Base-by-base conservation (phyloP, 1,140 invertebrate species). In the Drosophila leontia region DNA sequence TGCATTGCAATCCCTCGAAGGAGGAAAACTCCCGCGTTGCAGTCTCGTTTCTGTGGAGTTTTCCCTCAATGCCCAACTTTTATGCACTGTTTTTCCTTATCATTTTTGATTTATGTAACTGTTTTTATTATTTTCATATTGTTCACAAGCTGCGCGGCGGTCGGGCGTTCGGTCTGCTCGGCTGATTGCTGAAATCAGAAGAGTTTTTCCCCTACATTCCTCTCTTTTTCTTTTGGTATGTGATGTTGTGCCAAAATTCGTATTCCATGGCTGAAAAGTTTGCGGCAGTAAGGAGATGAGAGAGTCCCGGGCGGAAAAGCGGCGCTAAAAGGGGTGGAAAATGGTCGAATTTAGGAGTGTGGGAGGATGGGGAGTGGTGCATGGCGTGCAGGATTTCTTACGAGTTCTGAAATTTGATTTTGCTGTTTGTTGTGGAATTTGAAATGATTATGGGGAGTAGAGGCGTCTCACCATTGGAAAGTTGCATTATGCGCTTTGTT, bases 111-210 rank as follows among this genome's bases (percentile, higher is more conserved):
- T 91, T 90, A 90, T 90, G 85, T 79, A 90, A 90, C 85, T 90
- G 85, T 90, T 90, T 90, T 90, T 90, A 85, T 90, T 90, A 90
- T 90, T 90, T 88, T 90, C 86, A 84, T 88, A 88, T 88, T 88
- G 84, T 90, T 83, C 81, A 37, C 65, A 68, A 69, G 35, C 34
- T 42, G 34, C 35, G n/a, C 53, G 59, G 50, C 51, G 62, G 61
- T 59, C 17, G 64, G 78, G 50, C 61, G 42, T 35, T 35, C 11
- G 29, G 39, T 48, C 48, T 41, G 48, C 50, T 42, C 23, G 23
- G 12, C 76, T 84, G 80, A 88, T 88, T 87, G 78, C 62, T 68
- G 61, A 88, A 87, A 88, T 80, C 84, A 83, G 76, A 88, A 84
- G 84, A 83, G 69, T 88, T 88, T 87, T 88, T 75, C 58, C 71